Conservation (phyloP, 92 coral and sea anemone species). For the Porites divaricata region DNA sequence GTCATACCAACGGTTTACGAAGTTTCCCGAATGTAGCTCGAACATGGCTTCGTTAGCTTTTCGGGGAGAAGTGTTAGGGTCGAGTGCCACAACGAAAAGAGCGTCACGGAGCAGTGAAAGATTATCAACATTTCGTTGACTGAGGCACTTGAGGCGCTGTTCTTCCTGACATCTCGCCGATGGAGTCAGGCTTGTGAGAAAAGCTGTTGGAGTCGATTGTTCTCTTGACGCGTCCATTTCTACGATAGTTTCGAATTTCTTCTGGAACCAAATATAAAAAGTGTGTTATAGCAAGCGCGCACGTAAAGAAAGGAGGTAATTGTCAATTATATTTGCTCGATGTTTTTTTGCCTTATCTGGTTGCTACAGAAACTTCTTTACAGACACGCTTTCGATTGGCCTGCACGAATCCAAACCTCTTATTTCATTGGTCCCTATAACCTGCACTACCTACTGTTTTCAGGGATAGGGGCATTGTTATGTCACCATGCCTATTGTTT, state of each 20-base stretch:
- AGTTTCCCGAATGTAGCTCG: conserved; percentile 72
- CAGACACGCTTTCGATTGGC: too few relatives aligned
- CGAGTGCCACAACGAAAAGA: conserved; percentile 65
- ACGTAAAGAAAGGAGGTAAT: not conserved
- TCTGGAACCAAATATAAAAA: conserved; percentile 19
- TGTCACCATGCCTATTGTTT: too few relatives aligned
- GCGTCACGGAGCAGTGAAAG: conserved; percentile 63
- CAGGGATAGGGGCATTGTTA: too few relatives aligned
- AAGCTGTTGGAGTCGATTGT: conserved; percentile 41
- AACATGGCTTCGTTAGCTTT: conserved; percentile 79
- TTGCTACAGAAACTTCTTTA: too few relatives aligned
- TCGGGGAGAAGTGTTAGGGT: conserved; percentile 56
- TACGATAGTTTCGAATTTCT: conserved; percentile 44
- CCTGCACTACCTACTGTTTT: too few relatives aligned
- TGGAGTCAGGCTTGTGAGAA: conserved; percentile 66
- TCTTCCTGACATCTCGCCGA: conserved; percentile 53
- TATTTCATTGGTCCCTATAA: too few relatives aligned
- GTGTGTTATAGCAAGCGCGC: not conserved
- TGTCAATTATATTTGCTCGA: too few relatives aligned
- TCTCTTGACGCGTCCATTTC: conserved; percentile 26
- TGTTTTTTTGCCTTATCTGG: too few relatives aligned
- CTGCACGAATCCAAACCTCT: too few relatives aligned
- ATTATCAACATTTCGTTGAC: conserved; percentile 50
- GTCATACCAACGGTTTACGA: conserved; percentile 82
- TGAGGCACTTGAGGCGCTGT: conserved; percentile 58